Evolutionary conservation across 2,797 vertebrate species (phyloP), one percentile per base, ranked within the genome.

Genomic region (Crocodylus rhombifer): DNA sequence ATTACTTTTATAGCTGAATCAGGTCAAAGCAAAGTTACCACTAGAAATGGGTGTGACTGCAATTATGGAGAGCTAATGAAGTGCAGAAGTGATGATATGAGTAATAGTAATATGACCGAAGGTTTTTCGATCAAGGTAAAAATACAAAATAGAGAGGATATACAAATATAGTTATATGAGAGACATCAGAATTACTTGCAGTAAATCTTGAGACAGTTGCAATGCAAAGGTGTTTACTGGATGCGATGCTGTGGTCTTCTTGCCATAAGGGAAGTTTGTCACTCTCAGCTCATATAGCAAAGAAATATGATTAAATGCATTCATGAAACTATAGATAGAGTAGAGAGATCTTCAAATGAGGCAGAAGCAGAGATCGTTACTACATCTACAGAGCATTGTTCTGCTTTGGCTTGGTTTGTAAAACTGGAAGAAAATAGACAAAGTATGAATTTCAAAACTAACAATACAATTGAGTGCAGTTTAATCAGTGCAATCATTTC

Each of bases 1-100:
- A 82, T 77, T 87, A 63, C 76, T 73, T 71, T 74, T 61, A 23
- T 51, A 69, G 80, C n/a, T 55, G n/a, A 80, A 84, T 84, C 77
- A 28, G 61, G 57, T 77, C 51, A 86, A 91, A 90, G 60, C 63
- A 63, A 85, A 92, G 30, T 91, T 90, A 61, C 86, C 80, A 94
- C 92, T 86, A 78, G 85, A 76, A 58, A 71, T 63, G 28, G 77
- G 6, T 5, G n/a, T 95, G 57, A 63, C 78, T 86, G 82, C 80
- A 89, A 76, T 81, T 93, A 33, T 75, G 18, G 14, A 71, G 67
- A 86, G 42, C 42, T 51, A 51, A 51, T 51, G 42, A 51, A 51
- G 42, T 51, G 42, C 42, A 51, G 42, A 51, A 9, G 42, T 51
- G 42, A 51, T 51, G 42, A 51, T 51, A 51, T 51, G 42, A 51